Evolutionary conservation across 2,797 vertebrate species (phyloP), one percentile per base, ranked within the genome.

Genomic region (Hemibagrus guttatus): DNA sequence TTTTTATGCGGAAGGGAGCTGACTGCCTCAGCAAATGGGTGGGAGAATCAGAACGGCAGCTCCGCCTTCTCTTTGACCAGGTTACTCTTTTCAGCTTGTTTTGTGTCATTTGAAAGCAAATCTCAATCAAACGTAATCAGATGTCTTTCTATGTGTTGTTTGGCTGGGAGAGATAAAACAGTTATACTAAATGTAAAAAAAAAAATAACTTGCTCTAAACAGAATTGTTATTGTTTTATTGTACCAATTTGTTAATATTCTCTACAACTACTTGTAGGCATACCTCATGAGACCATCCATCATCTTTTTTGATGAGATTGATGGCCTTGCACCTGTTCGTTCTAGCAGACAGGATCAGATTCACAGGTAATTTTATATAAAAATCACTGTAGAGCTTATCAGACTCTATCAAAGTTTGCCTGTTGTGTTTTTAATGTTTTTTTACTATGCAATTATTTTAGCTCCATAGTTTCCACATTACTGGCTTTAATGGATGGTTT

Each of bases 21-120:
- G 98, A 99, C 94, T 99, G 98, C 94, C 97, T 99, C 93, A 99
- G 98, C 96, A 99, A 99, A 93, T 99, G 98, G 98, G 98, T 99
- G 80, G 98, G 98, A 74, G 98, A 99, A 94, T 99, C 98, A 13
- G 98, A 99, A 94, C 95, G 98, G 78, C 98, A 99, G 92, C 97
- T 99, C 89, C 96, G 98, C 90, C 97, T 99, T 88, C 97, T 99
- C 89, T 99, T 99, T 93, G 98, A 99, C 93, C 98, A 99, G 97
- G 98, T 99, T 92, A 96, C 94, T 74, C 63, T 64, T 12, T 85
- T 84, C 13, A 9, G 4, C 46, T 42, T 81, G 76, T 84, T 6
- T 64, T 17, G 6, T 80, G 49, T n/a, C 52, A 17, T 8, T 56
- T 80, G 14, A 1, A 71, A 59, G 68, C 35, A 79, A 85, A 84